Conservation (phyloP, 2,888 invertebrate genomes). For the Parasteatoda lunata region DNA sequence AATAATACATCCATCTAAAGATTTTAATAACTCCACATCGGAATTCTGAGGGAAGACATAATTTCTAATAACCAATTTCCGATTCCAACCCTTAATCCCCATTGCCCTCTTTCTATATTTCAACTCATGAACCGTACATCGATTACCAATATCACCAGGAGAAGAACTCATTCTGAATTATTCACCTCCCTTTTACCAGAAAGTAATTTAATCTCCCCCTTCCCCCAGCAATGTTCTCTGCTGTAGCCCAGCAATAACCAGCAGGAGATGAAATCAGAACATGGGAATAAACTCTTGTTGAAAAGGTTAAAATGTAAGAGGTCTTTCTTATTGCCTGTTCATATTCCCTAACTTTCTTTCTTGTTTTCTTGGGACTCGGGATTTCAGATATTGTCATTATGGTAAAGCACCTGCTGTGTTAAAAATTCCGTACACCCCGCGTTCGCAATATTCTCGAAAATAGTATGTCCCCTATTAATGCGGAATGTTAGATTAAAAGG, state of each 20-base stretch:
- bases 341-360: background rate
- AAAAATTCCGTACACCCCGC: background rate
- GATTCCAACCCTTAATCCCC: background rate
- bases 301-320: background rate
- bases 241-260: background rate
- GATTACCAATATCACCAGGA: background rate
- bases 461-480: background rate
- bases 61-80: background rate
- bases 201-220: background rate
- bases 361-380: constrained; percentile 18
- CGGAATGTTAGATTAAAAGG: too few species aligned
- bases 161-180: background rate
- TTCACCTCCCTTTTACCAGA: background rate
- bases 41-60: background rate
- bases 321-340: background rate
- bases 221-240: too few species aligned
- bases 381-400: constrained; percentile 32
- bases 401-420: constrained; percentile 7
- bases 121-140: background rate
- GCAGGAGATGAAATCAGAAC: background rate
- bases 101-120: background rate
- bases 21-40: too few species aligned
- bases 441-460: background rate
- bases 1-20: too few species aligned
- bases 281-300: constrained; percentile 2